phyloP scores from a whole-genome alignment of 2,113 vertebrate genomes.

The Pyrgilauda ruficollis region DNA sequence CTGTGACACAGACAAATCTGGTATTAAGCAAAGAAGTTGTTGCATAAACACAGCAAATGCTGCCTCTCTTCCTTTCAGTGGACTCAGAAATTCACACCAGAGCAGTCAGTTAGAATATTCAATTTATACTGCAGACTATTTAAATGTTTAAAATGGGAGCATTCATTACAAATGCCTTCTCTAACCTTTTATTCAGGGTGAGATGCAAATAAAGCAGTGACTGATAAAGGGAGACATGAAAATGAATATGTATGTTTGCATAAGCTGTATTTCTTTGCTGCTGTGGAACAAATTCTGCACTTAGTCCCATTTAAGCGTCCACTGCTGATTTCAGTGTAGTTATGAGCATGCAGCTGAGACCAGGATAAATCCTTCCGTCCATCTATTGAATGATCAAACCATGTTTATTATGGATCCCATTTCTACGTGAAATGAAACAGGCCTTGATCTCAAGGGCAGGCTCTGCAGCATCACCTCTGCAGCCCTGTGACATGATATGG shows the following conservation, averaged over 20 bases:
- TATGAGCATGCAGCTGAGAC: background rate
- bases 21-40: slow-evolving; percentile 6
- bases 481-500: accelerated
- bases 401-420: background rate
- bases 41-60: background rate
- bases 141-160: background rate
- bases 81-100: slow-evolving; percentile 8
- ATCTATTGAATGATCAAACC: background rate
- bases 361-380: background rate
- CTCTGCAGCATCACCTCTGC: accelerated
- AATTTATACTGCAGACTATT: background rate
- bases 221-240: background rate
- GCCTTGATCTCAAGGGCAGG: background rate
- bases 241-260: slow-evolving; percentile 6
- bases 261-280: background rate
- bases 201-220: background rate
- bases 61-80: background rate
- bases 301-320: background rate
- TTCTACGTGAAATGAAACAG: background rate
- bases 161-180: background rate
- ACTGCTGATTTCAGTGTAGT: background rate
- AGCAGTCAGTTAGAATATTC: background rate
- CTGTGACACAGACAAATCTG: slow-evolving; percentile 15
- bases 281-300: background rate
- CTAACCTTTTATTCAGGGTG: background rate